Evolutionary conservation across 2,113 vertebrate genomes (phyloP), one percentile per base, ranked within the genome.

Genomic region (Noctilio leporinus): DNA sequence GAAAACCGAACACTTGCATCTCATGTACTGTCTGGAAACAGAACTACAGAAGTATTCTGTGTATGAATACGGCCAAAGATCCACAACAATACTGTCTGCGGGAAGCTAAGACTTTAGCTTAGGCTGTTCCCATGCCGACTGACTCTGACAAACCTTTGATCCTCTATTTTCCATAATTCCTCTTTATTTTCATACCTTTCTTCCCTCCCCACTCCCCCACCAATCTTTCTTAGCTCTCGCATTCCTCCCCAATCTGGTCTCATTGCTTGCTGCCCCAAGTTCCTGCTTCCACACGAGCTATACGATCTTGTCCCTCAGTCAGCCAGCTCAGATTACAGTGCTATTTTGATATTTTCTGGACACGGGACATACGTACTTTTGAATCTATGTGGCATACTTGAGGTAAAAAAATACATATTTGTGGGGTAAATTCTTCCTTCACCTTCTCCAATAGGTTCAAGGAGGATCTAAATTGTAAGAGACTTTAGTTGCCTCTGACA

Each of bases 21-120:
- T 24, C 80, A 26, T 8, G 75, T 1, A 14, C 38, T 65, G 43
- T 38, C 69, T 65, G 19, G 43, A 65, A 87, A 85, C 17, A 69
- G 78, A 86, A 43, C 10, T 49, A 19, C 8, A 77, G 15, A 72
- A 85, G 40, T 15, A 33, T 65, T 91, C 33, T 81, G 53, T 33
- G 28, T 7, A 15, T 35, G 22, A 30, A 81, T 70, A 30, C 11
- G 20, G 12, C 59, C 80, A 84, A 47, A 86, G 57, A 70, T n/a
- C 55, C 53, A 30, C 16, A 53, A 7, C 51, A 51, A 38, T n/a
- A 47, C 3, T 38, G 40, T 22, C 33, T 55, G 5, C 40, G 30
- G 7, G 35, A 89, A 83, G 30, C 38, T 80, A 67, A 94, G 72
- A 77, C 67, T 88, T 87, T 65, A 77, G 80, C 49, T 30, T 45